Conservation (phyloP, 2,888 invertebrate genomes). For the Brassicogethes aeneus region DNA sequence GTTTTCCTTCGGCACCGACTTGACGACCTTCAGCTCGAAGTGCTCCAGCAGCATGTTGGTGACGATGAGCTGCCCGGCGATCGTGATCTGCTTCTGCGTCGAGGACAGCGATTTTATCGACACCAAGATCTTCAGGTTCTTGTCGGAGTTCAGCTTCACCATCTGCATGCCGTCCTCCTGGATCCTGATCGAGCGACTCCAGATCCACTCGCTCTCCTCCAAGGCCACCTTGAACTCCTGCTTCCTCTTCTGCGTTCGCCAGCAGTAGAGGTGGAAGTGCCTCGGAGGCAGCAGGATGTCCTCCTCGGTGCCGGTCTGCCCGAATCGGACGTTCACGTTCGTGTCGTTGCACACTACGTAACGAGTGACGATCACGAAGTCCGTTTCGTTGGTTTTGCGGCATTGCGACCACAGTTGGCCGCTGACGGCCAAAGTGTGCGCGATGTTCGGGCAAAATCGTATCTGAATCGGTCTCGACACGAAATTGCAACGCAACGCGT, state of each 20-base stretch:
- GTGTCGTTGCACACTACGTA: constrained; percentile 67
- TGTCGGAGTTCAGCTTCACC: constrained; percentile 39
- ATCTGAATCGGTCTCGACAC: constrained; percentile 42
- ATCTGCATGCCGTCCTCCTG: constrained; percentile 43
- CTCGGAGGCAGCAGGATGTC: constrained; percentile 56
- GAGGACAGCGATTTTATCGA: constrained; percentile 52
- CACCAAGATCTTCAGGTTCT: constrained; percentile 44
- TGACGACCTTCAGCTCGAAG: constrained; percentile 47
- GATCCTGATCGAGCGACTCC: constrained; percentile 51
- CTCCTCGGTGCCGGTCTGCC: constrained; percentile 70
- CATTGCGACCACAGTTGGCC: constrained; percentile 50
- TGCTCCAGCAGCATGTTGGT: constrained; percentile 49
- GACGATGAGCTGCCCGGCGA: constrained; percentile 58
- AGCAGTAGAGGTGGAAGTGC: constrained; percentile 59
- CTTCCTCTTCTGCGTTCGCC: constrained; percentile 48
- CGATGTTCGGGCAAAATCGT: constrained; percentile 53
- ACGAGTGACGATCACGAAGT: constrained; percentile 46
- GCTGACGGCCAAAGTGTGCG: constrained; percentile 53
- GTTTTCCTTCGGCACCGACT: constrained; percentile 27
- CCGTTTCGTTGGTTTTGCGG: constrained; percentile 24
- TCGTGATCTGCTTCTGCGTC: constrained; percentile 57
- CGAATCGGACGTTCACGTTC: constrained; percentile 53
- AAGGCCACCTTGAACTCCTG: constrained; percentile 48
- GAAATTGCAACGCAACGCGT: constrained; percentile 34
- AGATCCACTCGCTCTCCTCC: constrained; percentile 47